Conservation (phyloP, 2,797 vertebrate genomes). For the Propithecus deckenii region DNA sequence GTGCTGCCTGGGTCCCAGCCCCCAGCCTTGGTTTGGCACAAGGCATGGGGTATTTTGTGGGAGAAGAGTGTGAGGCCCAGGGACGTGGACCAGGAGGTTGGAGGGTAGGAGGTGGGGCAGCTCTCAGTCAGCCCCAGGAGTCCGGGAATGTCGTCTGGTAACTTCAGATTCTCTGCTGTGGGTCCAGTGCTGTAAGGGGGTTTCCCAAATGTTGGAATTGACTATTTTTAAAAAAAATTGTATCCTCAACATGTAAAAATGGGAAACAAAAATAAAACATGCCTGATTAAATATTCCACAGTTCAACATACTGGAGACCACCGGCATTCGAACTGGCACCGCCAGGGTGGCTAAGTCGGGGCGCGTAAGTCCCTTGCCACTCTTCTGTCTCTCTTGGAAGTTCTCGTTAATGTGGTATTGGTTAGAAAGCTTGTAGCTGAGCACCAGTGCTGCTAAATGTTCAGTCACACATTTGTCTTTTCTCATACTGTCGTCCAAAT, state of each 20-base stretch:
- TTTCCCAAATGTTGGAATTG: background rate
- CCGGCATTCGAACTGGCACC: background rate
- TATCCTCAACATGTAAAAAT: conserved; percentile 26
- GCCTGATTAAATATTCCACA: background rate
- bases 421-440: background rate
- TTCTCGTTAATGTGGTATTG: background rate
- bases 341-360: background rate
- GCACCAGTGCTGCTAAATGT: background rate
- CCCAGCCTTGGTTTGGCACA: no score
- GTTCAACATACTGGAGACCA: conserved; percentile 17
- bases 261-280: conserved; percentile 6
- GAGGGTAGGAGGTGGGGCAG: background rate
- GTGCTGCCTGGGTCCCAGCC: background rate
- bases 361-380: background rate
- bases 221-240: background rate
- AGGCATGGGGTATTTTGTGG: background rate
- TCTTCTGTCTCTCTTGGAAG: background rate
- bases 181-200: background rate
- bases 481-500: background rate
- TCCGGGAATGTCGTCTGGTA: background rate
- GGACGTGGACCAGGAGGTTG: background rate
- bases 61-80: background rate
- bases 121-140: background rate
- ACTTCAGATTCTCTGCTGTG: background rate
- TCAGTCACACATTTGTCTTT: background rate